phyloP scores from a whole-genome alignment of 2,888 invertebrate species.

The Sialis lutaria region DNA sequence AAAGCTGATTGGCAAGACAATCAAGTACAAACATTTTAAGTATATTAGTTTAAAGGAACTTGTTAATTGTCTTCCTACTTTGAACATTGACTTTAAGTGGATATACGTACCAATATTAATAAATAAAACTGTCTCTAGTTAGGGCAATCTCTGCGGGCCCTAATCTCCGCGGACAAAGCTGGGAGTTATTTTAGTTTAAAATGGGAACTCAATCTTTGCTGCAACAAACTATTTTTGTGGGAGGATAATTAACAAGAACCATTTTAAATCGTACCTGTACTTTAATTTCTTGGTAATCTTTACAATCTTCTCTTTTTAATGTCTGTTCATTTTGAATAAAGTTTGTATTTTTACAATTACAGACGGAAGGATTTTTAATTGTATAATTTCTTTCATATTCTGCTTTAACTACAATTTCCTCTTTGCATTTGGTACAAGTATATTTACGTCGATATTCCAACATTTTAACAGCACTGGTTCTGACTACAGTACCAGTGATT shows the following conservation, averaged over 20 bases:
- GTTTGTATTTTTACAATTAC: conserved; percentile 32
- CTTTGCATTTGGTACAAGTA: conserved; percentile 61
- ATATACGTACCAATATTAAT: no score
- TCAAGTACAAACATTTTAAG: no score
- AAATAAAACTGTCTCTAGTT: no score
- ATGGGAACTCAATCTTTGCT: no score
- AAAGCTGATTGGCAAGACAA: no score
- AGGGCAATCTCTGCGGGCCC: no score
- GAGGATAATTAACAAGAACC: not conserved
- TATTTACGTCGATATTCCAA: conserved; percentile 58
- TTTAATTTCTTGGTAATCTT: conserved; percentile 75
- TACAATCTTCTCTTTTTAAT: conserved; percentile 44
- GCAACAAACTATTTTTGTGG: not conserved
- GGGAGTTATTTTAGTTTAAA: no score
- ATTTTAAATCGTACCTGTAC: conserved; percentile 36
- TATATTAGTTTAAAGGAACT: no score
- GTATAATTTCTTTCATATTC: conserved; percentile 36
- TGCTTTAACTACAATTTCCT: conserved; percentile 43
- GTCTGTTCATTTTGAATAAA: conserved; percentile 31
- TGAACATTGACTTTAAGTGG: no score
- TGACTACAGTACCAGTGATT: conserved; percentile 59
- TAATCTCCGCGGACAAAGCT: no score
- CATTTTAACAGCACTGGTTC: conserved; percentile 57
- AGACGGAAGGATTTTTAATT: no score
- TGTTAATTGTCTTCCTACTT: no score